Conservation (phyloP, 2,797 vertebrate genomes). For the Scarus forsteni region DNA sequence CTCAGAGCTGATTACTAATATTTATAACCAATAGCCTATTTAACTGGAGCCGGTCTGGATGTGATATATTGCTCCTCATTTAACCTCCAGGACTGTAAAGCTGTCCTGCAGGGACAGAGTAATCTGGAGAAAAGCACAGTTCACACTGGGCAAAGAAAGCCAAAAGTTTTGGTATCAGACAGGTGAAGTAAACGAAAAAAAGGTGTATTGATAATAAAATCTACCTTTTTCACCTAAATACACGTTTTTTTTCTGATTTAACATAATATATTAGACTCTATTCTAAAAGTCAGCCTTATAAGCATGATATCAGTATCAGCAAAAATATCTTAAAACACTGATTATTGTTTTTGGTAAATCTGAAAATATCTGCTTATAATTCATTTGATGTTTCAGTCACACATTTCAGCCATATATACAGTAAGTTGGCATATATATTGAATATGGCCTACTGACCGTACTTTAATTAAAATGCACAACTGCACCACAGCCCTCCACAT, state of each 20-base stretch:
- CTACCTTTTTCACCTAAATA: not conserved
- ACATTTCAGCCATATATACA: too few relatives aligned
- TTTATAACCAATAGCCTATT: slow-evolving; percentile 86
- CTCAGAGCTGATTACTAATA: slow-evolving; percentile 82
- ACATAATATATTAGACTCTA: not conserved
- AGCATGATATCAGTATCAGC: too few relatives aligned
- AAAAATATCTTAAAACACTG: too few relatives aligned
- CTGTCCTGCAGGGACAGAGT: slow-evolving; percentile 66
- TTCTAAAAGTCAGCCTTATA: not conserved
- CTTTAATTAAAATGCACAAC: too few relatives aligned
- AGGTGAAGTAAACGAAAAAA: not conserved
- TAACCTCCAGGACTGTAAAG: slow-evolving; percentile 77
- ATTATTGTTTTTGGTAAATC: too few relatives aligned
- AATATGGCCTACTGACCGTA: too few relatives aligned
- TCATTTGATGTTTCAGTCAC: too few relatives aligned
- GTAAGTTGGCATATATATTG: too few relatives aligned
- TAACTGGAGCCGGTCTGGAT: slow-evolving; percentile 71
- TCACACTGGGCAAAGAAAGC: slow-evolving; percentile 31
- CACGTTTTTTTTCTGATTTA: not conserved
- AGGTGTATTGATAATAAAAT: not conserved
- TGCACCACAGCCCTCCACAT: too few relatives aligned
- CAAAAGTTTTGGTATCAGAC: slow-evolving; percentile 40
- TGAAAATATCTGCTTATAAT: too few relatives aligned
- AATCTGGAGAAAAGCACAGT: slow-evolving; percentile 54
- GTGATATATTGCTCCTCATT: slow-evolving; percentile 81